Evolutionary conservation across 2,888 invertebrate genomes (phyloP).

Genomic region (Mimas tiliae): DNA sequence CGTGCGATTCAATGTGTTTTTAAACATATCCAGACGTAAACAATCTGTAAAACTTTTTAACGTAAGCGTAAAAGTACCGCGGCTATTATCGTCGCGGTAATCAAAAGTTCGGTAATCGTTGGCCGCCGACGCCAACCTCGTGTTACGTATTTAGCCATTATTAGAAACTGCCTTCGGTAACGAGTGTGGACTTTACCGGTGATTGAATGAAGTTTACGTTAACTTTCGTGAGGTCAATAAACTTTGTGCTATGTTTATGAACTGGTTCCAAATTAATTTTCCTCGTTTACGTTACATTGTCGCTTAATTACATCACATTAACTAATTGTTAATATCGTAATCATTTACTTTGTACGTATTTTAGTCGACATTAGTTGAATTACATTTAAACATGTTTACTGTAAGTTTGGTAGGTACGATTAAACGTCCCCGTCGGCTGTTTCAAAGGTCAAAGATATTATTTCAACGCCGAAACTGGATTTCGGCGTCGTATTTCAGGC

Average conservation of each 20-base stretch:
- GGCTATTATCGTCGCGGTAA: conserved; percentile 18
- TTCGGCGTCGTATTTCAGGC: conserved; percentile 1
- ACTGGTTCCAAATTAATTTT: conserved; percentile 7
- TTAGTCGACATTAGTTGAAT: background rate
- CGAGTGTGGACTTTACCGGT: conserved; percentile 16
- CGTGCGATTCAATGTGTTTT: conserved; percentile 36
- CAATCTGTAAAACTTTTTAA: conserved; percentile 32
- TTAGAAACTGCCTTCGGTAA: conserved; percentile 9
- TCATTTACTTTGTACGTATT: background rate
- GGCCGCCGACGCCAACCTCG: background rate
- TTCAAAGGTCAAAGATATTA: conserved; percentile 15
- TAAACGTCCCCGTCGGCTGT: background rate
- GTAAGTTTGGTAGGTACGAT: background rate
- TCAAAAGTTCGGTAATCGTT: conserved; percentile 10
- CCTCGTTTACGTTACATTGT: conserved; percentile 5
- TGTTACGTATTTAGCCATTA: conserved; percentile 16
- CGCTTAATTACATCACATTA: background rate
- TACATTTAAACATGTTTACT: background rate
- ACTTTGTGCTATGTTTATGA: conserved; percentile 16
- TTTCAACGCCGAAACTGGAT: background rate
- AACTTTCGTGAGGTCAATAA: conserved; percentile 21
- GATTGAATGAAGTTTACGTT: conserved; percentile 18
- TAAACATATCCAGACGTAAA: conserved; percentile 38
- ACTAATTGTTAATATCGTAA: background rate
- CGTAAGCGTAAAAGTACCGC: conserved; percentile 32